Conservation (phyloP, 2,113 vertebrate genomes). For the human (Homo sapiens) region GRCh38 chr9:123991001-123991500, state of each 20-base stretch:
- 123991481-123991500: background rate
- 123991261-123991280: background rate
- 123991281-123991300: background rate
- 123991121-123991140: background rate
- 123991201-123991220: background rate
- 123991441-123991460: background rate
- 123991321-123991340: background rate
- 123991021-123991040: background rate
- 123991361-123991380: background rate
- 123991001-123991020: constrained; percentile 50
- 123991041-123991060: background rate
- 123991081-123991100: background rate
- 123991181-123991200: background rate
- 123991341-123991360: background rate
- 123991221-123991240: background rate
- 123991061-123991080: background rate
- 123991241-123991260: background rate
- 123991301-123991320: background rate
- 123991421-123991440: background rate
- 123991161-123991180: background rate
- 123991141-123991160: background rate
- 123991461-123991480: background rate
- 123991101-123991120: background rate
- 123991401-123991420: background rate
- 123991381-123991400: background rate